These are phyloP conservation scores for Lobophora halterata DNA, from an alignment of 2,888 invertebrate genomes.

Conservation along the genomic window DNA sequence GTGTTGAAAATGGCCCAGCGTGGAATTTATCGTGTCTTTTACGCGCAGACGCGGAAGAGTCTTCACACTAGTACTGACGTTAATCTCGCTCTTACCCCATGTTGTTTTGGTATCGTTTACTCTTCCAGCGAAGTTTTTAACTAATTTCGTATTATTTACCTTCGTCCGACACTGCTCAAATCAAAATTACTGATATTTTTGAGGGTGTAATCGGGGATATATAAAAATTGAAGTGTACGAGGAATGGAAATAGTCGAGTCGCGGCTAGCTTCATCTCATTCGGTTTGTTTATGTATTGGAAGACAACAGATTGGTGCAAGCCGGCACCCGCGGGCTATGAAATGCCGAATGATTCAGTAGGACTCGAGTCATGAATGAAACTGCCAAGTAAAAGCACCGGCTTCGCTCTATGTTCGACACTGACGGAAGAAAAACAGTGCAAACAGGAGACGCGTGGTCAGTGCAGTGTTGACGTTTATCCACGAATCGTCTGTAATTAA, in stretches of 20 bases:
- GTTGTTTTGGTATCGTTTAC: slow-evolving; percentile 45
- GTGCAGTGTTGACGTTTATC: slow-evolving; percentile 58
- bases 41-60: slow-evolving; percentile 73
- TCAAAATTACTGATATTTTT: background rate
- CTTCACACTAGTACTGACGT: slow-evolving; percentile 75
- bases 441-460: slow-evolving; percentile 35
- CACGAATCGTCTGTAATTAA: slow-evolving; percentile 26
- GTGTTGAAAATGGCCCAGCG: slow-evolving; percentile 58
- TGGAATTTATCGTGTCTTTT: slow-evolving; percentile 50
- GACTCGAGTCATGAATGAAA: slow-evolving; percentile 61
- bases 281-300: slow-evolving; percentile 78
- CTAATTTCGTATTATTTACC: background rate
- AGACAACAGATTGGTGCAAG: slow-evolving; percentile 76
- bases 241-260: slow-evolving; percentile 19
- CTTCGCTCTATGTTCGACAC: slow-evolving; percentile 31
- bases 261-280: slow-evolving; percentile 70
- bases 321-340: slow-evolving; percentile 63
- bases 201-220: slow-evolving; percentile 1
- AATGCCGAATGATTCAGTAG: slow-evolving; percentile 58
- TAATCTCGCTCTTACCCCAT: slow-evolving; percentile 57
- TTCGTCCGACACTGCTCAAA: background rate
- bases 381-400: slow-evolving; percentile 42
- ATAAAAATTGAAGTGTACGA: slow-evolving; percentile 10
- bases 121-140: slow-evolving; percentile 24
- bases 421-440: slow-evolving; percentile 23